These are phyloP conservation scores for Stenchaetothrips biformis DNA, from an alignment of 2,888 invertebrate species.

Conservation along the genomic window DNA sequence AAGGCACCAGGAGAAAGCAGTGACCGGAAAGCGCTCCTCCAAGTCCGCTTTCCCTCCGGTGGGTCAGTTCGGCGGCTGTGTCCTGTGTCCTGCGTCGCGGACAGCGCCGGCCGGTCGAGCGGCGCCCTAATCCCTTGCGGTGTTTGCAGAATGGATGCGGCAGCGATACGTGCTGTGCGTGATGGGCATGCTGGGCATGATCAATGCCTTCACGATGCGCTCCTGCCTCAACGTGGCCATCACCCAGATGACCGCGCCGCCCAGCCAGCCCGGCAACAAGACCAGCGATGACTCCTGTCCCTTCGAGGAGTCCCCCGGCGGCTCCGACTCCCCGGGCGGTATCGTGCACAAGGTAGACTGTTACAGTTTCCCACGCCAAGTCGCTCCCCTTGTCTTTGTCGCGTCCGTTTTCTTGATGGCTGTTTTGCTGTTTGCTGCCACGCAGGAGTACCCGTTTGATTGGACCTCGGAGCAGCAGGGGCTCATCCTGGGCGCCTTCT, in stretches of 20 bases:
- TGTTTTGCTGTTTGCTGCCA: neutral
- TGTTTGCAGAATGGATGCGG: slow-evolving; percentile 46
- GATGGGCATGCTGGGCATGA: slow-evolving; percentile 66
- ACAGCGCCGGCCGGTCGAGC: neutral
- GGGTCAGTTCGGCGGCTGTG: too few species aligned
- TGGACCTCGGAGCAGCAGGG: slow-evolving; percentile 60
- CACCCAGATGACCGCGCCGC: slow-evolving; percentile 56
- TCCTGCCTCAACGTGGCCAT: slow-evolving; percentile 67
- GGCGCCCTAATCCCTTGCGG: neutral
- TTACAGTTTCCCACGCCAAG: too few species aligned
- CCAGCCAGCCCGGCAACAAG: slow-evolving; percentile 41
- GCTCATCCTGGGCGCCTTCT: slow-evolving; percentile 47
- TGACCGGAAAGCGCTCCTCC: too few species aligned
- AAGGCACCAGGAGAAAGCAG: too few species aligned
- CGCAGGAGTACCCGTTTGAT: slow-evolving; percentile 52
- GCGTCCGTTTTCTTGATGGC: too few species aligned
- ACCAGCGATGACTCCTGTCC: slow-evolving; percentile 43
- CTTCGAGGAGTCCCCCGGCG: slow-evolving; percentile 43
- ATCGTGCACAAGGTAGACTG: too few species aligned
- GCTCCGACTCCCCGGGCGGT: neutral
- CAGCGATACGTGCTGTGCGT: slow-evolving; percentile 65
- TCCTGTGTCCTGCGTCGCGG: neutral
- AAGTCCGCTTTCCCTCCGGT: too few species aligned
- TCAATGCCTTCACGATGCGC: slow-evolving; percentile 71
- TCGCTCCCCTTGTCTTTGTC: too few species aligned